Conservation (phyloP, 2,797 vertebrate species). For the Aldrovandia affinis region DNA sequence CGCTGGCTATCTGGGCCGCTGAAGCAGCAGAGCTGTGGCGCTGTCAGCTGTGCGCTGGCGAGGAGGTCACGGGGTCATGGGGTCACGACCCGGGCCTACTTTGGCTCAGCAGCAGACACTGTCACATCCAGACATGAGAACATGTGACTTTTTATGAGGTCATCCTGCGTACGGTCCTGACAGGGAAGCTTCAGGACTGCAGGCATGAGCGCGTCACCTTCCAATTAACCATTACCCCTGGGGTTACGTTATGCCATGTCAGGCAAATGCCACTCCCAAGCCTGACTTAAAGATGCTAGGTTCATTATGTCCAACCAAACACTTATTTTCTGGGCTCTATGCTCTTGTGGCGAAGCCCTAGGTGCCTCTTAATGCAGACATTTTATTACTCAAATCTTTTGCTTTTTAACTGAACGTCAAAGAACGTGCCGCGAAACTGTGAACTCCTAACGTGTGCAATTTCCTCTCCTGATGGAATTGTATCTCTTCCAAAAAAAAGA, state of each 20-base stretch:
- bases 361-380: background rate
- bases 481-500: background rate
- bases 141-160: background rate
- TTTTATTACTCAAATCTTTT: background rate
- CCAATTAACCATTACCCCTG: background rate
- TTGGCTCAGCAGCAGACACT: background rate
- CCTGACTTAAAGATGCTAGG: background rate
- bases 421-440: background rate
- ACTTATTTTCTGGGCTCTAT: background rate
- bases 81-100: background rate
- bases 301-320: background rate
- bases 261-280: background rate
- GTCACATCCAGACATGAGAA: background rate
- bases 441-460: background rate
- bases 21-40: background rate
- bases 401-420: background rate
- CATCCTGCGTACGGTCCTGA: background rate
- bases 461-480: background rate
- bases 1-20: background rate
- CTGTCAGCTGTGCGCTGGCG: background rate
- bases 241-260: background rate
- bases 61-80: background rate
- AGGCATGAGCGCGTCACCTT: no score
- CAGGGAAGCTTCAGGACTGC: background rate
- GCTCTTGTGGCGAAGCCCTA: background rate